phyloP scores from a whole-genome alignment of 2,888 invertebrate species.

The Ceratothoa steindachneri region DNA sequence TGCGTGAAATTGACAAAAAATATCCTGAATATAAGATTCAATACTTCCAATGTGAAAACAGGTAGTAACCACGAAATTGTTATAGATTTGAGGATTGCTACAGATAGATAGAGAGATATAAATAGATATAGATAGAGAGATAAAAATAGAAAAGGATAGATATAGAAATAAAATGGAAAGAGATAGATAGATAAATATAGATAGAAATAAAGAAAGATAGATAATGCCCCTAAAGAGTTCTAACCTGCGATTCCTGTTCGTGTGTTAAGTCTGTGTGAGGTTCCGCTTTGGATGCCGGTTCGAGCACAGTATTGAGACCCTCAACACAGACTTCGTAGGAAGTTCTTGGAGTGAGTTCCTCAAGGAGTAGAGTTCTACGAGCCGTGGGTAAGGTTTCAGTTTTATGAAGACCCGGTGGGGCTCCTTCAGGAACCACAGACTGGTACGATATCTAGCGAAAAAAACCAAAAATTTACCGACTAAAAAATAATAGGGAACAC shows the following conservation, averaged over 20 bases:
- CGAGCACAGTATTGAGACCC: conserved; percentile 71
- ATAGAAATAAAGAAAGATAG: too few relatives aligned
- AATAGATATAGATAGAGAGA: too few relatives aligned
- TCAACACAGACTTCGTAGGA: conserved; percentile 81
- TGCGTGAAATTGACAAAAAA: too few relatives aligned
- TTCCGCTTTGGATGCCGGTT: conserved; percentile 49
- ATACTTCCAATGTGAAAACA: too few relatives aligned
- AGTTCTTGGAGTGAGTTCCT: conserved; percentile 71
- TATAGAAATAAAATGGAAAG: too few relatives aligned
- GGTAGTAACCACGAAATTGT: too few relatives aligned
- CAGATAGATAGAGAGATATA: too few relatives aligned
- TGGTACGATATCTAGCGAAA: conserved; percentile 30
- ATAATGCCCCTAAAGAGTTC: too few relatives aligned
- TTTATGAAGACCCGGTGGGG: conserved; percentile 60
- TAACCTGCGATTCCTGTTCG: conserved; percentile 19
- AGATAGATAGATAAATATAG: too few relatives aligned
- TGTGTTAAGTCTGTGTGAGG: conserved; percentile 28
- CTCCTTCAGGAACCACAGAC: conserved; percentile 29
- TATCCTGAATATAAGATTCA: too few relatives aligned
- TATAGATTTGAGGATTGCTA: too few relatives aligned
- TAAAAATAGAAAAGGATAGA: too few relatives aligned
- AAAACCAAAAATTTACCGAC: not conserved
- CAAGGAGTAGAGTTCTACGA: conserved; percentile 69
- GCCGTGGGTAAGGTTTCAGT: conserved; percentile 70
- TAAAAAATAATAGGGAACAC: not conserved